Conservation (phyloP, 2,113 vertebrate genomes). For the Ardeotis arabs region DNA sequence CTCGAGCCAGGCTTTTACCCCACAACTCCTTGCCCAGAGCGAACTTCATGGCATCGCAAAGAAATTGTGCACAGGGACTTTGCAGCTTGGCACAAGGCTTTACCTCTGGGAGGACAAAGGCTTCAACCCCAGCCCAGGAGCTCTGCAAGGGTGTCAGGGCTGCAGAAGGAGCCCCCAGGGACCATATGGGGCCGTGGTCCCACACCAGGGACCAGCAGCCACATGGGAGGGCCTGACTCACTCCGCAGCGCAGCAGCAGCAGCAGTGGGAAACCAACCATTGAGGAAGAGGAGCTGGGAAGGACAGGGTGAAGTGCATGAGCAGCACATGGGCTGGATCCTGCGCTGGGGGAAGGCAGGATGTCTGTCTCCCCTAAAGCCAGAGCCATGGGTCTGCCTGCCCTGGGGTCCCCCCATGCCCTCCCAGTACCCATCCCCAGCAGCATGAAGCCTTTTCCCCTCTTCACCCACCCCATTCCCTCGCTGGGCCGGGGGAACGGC, state of each 20-base stretch:
- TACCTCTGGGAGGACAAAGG: accelerated
- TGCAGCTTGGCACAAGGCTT: neutral
- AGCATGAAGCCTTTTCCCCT: accelerated
- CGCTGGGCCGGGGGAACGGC: neutral
- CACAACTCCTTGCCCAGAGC: accelerated
- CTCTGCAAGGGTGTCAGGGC: neutral
- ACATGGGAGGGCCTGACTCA: neutral
- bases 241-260: accelerated
- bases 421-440: neutral
- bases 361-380: neutral
- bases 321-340: accelerated
- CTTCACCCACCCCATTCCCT: neutral
- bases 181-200: accelerated
- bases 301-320: neutral
- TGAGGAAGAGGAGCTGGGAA: neutral
- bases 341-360: accelerated
- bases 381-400: neutral
- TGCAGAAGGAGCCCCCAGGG: neutral
- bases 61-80: neutral
- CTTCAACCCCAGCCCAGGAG: neutral
- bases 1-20: neutral
- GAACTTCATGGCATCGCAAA: accelerated
- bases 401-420: accelerated
- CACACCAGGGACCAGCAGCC: neutral
- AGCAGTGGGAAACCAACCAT: neutral